Base-by-base conservation (phyloP, 2,888 invertebrate genomes). In the Callimorpha dominula region DNA sequence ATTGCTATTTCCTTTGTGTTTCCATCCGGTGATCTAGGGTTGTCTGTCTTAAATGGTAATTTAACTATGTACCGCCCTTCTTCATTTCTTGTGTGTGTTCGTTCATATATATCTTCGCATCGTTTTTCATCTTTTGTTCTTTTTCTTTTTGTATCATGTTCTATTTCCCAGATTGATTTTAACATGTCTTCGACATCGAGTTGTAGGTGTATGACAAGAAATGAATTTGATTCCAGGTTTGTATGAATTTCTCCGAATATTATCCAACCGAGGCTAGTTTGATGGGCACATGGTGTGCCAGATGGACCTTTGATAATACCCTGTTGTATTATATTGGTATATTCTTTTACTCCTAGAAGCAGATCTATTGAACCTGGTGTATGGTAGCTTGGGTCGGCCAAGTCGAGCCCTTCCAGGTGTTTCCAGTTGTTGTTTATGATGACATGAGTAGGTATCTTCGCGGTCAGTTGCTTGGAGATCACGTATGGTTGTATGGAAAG, bases 21-120 rank as follows among this genome's bases (percentile, higher is more conserved):
- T 42, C 79, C 78, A 20, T 76, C 62, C 11, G 64, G 66, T 63
- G 75, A 60, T 67, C 60, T 15, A 63, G 70, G 73, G 57, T 70
- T 68, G 42, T 76, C 49, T 50, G 60, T 76, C 54, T 77, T 78
- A 12, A 81, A 79, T 4, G 82, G 82, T 68, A 83, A 43, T 65
- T 73, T 77, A 0, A 81, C 82, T 20, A 82, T 70, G 64, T 82
- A 83, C 62, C 75, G 69, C 49, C 82, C 83, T 49, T 77, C 70
- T 11, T 70, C 9, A 31, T 72, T 70, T 76, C 79, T 75, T n/a
- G 66, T 73, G 78, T 73, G 78, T 79, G n/a, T 77, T 68, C 17
- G 75, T 62, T 31, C 80, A 84, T n/a, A 82, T 73, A 17, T 70
- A 17, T 70, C 43, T 79, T 85, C 83, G 65, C 84, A 83, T 40